A percentile compares a stretch with the other conserved stretches of the same genome.
These are phyloP conservation scores for Himantopus leucocephalus DNA, from an alignment of 2,113 vertebrate genomes.

Conservation along the genomic window DNA sequence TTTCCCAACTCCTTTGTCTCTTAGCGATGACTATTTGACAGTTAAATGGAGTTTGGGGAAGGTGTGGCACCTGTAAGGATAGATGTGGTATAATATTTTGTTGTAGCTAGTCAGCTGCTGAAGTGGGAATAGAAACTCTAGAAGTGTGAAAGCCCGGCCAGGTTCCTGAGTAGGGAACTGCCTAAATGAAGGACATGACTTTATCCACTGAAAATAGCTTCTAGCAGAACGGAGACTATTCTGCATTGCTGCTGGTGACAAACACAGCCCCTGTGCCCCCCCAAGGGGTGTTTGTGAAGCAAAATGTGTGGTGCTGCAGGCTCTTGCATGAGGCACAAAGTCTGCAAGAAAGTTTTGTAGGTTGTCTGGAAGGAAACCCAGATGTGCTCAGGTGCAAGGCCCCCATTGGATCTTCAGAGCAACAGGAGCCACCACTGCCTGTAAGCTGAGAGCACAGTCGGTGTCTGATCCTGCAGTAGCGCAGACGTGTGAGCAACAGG, in stretches of 20 bases:
- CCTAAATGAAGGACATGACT: not conserved
- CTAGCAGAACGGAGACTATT: accelerated
- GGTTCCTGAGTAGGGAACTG: accelerated
- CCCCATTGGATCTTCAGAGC: accelerated
- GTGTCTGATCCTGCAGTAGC: accelerated
- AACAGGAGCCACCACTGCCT: accelerated
- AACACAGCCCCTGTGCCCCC: no score
- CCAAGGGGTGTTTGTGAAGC: accelerated
- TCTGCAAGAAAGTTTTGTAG: not conserved
- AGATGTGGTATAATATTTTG: accelerated
- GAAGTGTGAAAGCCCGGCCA: accelerated
- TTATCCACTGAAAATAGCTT: not conserved
- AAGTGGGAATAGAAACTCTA: accelerated
- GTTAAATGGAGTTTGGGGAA: not conserved
- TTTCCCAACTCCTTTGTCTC: not conserved
- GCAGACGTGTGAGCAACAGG: not conserved
- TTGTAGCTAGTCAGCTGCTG: not conserved
- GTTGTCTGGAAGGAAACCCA: not conserved
- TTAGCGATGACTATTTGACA: accelerated
- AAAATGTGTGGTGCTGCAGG: accelerated
- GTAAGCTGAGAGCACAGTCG: not conserved
- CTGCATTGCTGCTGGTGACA: not conserved
- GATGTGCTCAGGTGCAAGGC: accelerated
- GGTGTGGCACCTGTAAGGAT: accelerated
- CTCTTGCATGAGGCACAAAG: accelerated